phyloP scores from a whole-genome alignment of 2,797 vertebrate species.

The Chromobotia macracanthus region DNA sequence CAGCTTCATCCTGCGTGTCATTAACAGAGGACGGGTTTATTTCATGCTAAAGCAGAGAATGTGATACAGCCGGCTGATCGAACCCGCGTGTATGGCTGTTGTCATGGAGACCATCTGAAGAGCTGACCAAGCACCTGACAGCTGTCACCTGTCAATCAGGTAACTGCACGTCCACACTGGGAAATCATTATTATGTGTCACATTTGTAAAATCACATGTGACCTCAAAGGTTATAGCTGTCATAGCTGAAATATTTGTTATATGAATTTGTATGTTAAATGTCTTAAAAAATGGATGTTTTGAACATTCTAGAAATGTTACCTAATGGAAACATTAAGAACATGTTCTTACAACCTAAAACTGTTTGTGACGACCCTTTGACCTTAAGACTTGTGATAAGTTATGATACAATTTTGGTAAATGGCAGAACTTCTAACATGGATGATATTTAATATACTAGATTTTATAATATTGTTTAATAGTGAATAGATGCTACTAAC shows the following conservation, averaged over 20 bases:
- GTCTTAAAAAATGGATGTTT: no score
- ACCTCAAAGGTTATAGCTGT: background rate
- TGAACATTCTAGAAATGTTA: no score
- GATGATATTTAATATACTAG: background rate
- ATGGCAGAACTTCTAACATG: no score
- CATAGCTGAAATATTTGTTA: background rate
- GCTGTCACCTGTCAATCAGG: constrained; percentile 27
- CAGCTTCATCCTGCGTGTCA: constrained; percentile 13
- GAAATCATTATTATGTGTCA: background rate
- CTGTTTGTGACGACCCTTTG: no score
- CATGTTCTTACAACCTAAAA: background rate
- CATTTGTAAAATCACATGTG: background rate
- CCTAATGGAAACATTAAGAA: no score
- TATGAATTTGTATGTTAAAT: background rate
- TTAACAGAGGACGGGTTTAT: constrained; percentile 35
- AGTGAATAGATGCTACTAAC: background rate
- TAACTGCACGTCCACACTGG: background rate
- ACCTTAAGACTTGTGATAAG: no score
- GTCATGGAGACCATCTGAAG: background rate
- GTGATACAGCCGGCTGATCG: constrained; percentile 11
- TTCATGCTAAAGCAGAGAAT: constrained; percentile 25
- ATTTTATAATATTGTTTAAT: background rate
- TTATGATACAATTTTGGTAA: no score
- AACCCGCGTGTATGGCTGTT: background rate
- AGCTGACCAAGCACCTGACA: constrained; percentile 19